A percentile compares a stretch with the other conserved stretches of the same genome.
Conservation (phyloP, 2,888 invertebrate genomes). For the Polydrusus pterygomalis region DNA sequence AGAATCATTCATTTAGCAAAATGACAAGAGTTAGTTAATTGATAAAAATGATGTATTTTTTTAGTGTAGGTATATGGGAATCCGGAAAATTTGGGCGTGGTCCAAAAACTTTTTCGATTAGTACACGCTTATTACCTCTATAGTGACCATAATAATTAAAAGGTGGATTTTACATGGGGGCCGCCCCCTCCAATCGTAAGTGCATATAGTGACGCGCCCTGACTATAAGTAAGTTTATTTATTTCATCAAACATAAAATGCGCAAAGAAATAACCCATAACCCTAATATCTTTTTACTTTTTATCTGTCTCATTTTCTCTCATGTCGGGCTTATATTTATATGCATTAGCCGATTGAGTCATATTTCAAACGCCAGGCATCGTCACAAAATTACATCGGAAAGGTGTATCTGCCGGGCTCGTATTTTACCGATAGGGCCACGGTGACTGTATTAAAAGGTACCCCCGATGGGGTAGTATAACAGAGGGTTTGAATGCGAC, state of each 20-base stretch:
- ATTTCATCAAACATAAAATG: not conserved
- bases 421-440: constrained; percentile 51
- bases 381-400: constrained; percentile 60
- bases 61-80: too few species aligned
- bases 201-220: too few species aligned
- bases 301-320: constrained; percentile 19
- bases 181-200: too few species aligned
- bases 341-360: constrained; percentile 61
- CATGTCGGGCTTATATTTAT: constrained; percentile 45
- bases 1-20: too few species aligned
- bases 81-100: too few species aligned
- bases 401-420: constrained; percentile 60
- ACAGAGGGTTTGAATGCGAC: constrained; percentile 24
- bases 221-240: not conserved
- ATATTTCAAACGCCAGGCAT: constrained; percentile 59
- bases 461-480: constrained; percentile 30
- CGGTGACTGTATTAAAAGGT: constrained; percentile 52
- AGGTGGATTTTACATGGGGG: too few species aligned
- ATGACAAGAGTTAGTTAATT: too few species aligned
- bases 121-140: too few species aligned
- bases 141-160: too few species aligned
- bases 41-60: too few species aligned
- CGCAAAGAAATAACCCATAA: constrained; percentile 8
- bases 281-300: constrained; percentile 9
- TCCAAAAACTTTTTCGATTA: too few species aligned